Base-by-base conservation (phyloP, 2,888 invertebrate species). In the Pheosia gnoma region DNA sequence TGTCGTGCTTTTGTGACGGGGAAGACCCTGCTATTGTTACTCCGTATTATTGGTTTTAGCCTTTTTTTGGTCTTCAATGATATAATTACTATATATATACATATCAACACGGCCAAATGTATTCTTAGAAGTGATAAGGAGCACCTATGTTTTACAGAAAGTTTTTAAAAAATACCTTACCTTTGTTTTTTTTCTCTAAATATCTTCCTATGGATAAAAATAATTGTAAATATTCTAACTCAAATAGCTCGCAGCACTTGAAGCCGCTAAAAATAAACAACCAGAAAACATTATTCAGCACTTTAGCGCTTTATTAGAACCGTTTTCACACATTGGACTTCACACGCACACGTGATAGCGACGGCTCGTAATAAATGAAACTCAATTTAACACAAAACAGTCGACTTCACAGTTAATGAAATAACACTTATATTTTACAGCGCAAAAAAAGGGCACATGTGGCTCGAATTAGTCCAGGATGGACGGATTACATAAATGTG, bases 401-500 rank as follows among this genome's bases (percentile, higher is more conserved):
- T 61, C 63, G 66, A 57, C 60, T 77, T 85, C 84, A 91, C 85
- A 89, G 85, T 80, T 84, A 88, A 92, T 92, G 88, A 92, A 93
- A 92, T 87, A 89, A 78, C 90, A 88, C 88, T 91, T 90, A 89
- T 79, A 75, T 80, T 88, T 88, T 83, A 88, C 80, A 84, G 82
- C 80, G 87, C 90, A 91, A 93, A 91, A 90, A 93, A 86, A 25
- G 25, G 73, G 61, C 86, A 90, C 91, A 92, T 87, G 89, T 93
- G 92, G 81, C 80, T 79, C 78, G 86, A 90, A 90, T 91, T 91
- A 91, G 85, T 83, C 79, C 78, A 57, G 91, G 90, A 91, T 87
- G 88, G 86, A 68, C 77, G 90, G 92, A 92, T 93, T 93, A 93
- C 86, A 79, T 81, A 88, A 86, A 92, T 90, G 89, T 87, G 85